These are phyloP conservation scores for Melikaiella ostensackeni DNA, from an alignment of 2,888 invertebrate genomes.

Conservation along the genomic window DNA sequence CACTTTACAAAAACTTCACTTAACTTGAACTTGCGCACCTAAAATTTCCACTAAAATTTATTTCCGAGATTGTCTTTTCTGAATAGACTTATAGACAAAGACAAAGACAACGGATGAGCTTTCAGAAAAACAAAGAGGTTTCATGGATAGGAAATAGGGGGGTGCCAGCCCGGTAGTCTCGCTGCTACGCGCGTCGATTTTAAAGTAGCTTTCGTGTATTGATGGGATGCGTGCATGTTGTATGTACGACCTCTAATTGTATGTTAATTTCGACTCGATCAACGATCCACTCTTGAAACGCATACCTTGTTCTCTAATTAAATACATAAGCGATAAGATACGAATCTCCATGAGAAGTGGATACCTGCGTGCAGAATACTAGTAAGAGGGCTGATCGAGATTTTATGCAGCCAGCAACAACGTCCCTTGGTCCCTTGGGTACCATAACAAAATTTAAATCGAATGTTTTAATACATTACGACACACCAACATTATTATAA, in stretches of 20 bases:
- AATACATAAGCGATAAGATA: conserved; percentile 46
- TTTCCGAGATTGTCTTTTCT: not conserved
- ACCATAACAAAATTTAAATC: not conserved
- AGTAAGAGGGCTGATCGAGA: not conserved
- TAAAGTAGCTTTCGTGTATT: conserved; percentile 22
- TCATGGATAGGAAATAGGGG: conserved; percentile 44
- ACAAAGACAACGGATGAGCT: too few species aligned
- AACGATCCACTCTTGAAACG: conserved; percentile 44
- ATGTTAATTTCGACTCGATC: conserved; percentile 57
- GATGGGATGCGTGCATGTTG: conserved; percentile 38
- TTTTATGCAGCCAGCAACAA: not conserved
- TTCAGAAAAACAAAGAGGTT: conserved; percentile 44
- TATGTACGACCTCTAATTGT: conserved; percentile 55
- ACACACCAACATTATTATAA: too few species aligned
- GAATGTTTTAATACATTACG: not conserved
- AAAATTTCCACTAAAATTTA: too few species aligned
- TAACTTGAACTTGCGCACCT: too few species aligned
- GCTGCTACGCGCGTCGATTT: conserved; percentile 54
- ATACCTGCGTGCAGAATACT: not conserved
- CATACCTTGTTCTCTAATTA: conserved; percentile 55
- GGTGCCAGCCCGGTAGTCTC: conserved; percentile 44
- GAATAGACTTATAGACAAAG: not conserved
- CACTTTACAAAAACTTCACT: too few species aligned
- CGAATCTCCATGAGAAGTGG: conserved; percentile 34
- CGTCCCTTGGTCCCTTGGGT: not conserved